Evolutionary conservation across 2,797 vertebrate genomes (phyloP), one percentile per base, ranked within the genome.

Genomic region (Hybognathus amarus): DNA sequence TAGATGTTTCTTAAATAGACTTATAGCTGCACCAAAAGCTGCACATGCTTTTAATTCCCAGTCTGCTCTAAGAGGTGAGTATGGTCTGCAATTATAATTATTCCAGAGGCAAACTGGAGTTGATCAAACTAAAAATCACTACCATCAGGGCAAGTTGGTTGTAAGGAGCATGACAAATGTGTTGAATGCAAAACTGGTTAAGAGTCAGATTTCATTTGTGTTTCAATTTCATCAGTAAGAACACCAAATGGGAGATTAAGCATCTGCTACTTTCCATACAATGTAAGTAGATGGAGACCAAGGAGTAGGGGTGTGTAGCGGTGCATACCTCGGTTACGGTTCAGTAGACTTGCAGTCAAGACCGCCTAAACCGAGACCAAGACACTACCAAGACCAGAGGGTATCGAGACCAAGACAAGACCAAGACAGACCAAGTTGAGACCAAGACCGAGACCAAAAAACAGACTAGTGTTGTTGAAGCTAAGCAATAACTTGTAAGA

Each of bases 41-140:
- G 15, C 73, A 89, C 87, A 76, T 83, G 86, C 84, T 80, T 86
- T 90, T 93, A 92, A 92, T 91, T 92, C 88, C 83, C 90, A 89
- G 88, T 89, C 81, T 88, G 90, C 87, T 88, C 85, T 30, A 54
- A 85, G 87, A 88, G 89, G 18, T 5, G 42, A 90, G 81, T 40
- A 83, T 81, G 79, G 91, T 86, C 85, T 83, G 83, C 77, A 54
- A 82, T 89, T 90, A 89, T 88, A 90, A 93, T 91, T 88, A 87
- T 89, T 86, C 61, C n/a, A 77, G 77, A 50, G 88, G 89, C 88
- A 85, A 87, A 71, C 20, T 79, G 76, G 78, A 86, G 83, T 66
- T 2, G 38, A 88, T 88, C 87, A 87, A 81, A 84, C 69, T 88
- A 77, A 82, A 89, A 85, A 87, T 81, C 68, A 15, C 84, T 66